Conservation (phyloP, 2,888 invertebrate genomes). For the Coenonympha glycerion region DNA sequence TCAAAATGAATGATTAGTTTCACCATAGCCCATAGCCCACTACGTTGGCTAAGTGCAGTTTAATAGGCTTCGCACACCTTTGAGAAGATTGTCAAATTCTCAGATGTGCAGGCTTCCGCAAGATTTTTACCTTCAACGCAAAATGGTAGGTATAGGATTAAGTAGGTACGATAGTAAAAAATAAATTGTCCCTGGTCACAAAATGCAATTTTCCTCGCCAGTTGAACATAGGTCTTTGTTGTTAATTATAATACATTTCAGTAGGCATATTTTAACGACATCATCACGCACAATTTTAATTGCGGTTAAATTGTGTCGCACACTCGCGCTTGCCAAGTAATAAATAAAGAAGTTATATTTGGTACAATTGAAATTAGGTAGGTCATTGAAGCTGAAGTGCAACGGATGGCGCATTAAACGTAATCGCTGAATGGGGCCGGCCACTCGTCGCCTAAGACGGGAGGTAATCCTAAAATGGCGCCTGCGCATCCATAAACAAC, state of each 20-base stretch:
- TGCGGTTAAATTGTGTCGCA: constrained; percentile 61
- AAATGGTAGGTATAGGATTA: too few species aligned
- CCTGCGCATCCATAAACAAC: constrained; percentile 66
- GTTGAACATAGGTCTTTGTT: constrained; percentile 20
- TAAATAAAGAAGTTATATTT: constrained; percentile 71
- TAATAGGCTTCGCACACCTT: too few species aligned
- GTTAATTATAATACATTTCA: constrained; percentile 27
- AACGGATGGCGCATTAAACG: constrained; percentile 59
- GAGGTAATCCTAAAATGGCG: constrained; percentile 68
- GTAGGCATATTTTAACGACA: constrained; percentile 39
- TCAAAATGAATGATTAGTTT: too few species aligned
- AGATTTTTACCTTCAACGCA: too few species aligned
- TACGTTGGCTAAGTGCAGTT: too few species aligned
- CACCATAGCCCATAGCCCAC: too few species aligned
- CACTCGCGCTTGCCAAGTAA: constrained; percentile 65
- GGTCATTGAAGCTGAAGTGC: constrained; percentile 59
- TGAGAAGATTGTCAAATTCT: too few species aligned
- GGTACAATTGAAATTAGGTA: constrained; percentile 74
- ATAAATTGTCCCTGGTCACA: too few species aligned
- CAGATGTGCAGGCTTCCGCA: too few species aligned
- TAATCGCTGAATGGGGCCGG: constrained; percentile 67
- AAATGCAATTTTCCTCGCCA: background rate
- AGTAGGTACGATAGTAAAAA: too few species aligned
- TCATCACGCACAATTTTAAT: constrained; percentile 57
- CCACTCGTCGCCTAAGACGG: constrained; percentile 68